Evolutionary conservation across 2,888 invertebrate genomes (phyloP).

Genomic region (Andrena camellia): DNA sequence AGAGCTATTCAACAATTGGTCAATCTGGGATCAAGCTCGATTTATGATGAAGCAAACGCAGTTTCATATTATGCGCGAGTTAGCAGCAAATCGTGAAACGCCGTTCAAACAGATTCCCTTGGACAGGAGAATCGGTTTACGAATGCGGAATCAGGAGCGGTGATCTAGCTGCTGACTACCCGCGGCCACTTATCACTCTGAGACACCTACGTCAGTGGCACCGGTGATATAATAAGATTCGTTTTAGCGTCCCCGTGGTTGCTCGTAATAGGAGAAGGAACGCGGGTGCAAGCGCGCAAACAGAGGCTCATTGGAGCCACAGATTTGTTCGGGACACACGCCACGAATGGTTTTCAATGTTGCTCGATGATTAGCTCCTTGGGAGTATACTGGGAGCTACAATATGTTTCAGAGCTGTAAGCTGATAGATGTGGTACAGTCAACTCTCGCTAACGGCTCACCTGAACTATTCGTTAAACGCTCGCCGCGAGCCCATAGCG

Average conservation of each 20-base stretch:
- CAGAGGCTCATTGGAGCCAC: neutral
- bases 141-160: constrained; percentile 17
- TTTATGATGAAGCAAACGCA: constrained; percentile 15
- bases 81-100: constrained; percentile 12
- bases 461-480: too few relatives aligned
- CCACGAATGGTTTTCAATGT: too few relatives aligned
- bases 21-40: constrained; percentile 28
- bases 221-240: constrained; percentile 56
- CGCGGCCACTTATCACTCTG: constrained; percentile 58
- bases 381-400: too few relatives aligned
- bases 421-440: too few relatives aligned
- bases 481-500: too few relatives aligned
- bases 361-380: neutral
- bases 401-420: too few relatives aligned
- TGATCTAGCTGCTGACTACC: constrained; percentile 45
- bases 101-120: constrained; percentile 41
- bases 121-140: constrained; percentile 52
- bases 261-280: neutral
- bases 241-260: constrained; percentile 56
- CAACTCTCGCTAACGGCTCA: too few relatives aligned
- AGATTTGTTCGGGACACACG: neutral
- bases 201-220: constrained; percentile 58
- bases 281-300: constrained; percentile 20
- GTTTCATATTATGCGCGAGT: constrained; percentile 4
- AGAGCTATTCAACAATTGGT: constrained; percentile 39